Base-by-base conservation (phyloP, 2,113 vertebrate species). In the Bothrops jararaca region DNA sequence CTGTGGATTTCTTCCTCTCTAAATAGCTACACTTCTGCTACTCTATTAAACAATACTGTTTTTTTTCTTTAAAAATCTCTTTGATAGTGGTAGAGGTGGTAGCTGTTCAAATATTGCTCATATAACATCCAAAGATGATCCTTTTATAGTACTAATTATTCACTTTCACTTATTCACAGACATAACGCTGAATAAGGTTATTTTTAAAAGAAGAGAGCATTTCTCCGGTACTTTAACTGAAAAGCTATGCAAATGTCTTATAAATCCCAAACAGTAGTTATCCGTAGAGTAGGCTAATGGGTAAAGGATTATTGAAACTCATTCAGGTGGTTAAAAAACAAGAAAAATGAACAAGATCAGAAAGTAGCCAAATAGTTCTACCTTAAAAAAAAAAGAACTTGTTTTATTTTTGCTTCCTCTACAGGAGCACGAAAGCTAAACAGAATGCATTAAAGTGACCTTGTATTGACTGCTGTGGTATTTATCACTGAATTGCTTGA, bases 381-480 rank as follows among this genome's bases (percentile, higher is more conserved):
- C 39, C 90, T 91, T 95, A 54, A 88, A 18, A 50, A 93, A 93
- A 34, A 87, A 94, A 91, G 0, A 5, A 0, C 54, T 89, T 90
- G 90, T 92, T 90, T n/a, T 91, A 80, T 94, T 42, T 48, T 90
- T 29, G 85, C 94, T 85, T 53, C 92, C 93, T 94, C 91, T 48
- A 0, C 13, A 1, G 89, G 0, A 0, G 60, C 94, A 92, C 53
- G 89, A 88, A 1, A 34, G 15, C 91, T 94, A 90, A 91, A 4
- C 6, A 95, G 94, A 85, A 95, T 34, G 89, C 92, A 95, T 64
- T 60, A 89, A 94, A 93, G 29, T 86, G 94, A 97, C 95, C 94
- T 94, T 93, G 93, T 0, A 0, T 92, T 95, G 89, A 93, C 95
- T 93, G 50, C 92, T 0, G 20, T n/a, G 90, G 92, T 93, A 88